These are phyloP conservation scores for Eupeodes luniger DNA, from an alignment of 2,888 invertebrate species.

Conservation along the genomic window DNA sequence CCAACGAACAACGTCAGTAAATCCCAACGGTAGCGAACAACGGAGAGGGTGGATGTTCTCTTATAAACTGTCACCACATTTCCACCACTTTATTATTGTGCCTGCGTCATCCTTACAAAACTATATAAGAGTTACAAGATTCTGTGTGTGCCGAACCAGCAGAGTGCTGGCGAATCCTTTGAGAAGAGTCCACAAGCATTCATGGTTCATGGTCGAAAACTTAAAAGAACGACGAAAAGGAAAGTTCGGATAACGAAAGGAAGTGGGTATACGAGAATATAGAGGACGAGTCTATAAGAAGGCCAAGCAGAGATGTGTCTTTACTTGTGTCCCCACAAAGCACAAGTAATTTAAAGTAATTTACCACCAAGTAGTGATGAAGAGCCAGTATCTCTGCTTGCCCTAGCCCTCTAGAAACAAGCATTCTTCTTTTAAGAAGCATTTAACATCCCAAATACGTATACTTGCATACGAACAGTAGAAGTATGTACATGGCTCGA, in stretches of 20 bases:
- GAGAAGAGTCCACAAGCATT: constrained; percentile 51
- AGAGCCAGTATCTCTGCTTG: constrained; percentile 35
- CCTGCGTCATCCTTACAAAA: constrained; percentile 31
- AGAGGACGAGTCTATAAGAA: too few relatives aligned
- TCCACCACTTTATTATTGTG: constrained; percentile 71
- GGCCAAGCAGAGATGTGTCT: constrained; percentile 12
- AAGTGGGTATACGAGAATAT: neutral
- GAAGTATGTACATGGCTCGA: neutral
- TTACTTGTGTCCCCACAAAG: constrained; percentile 47
- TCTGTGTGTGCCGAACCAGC: constrained; percentile 46
- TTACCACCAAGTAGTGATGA: constrained; percentile 75
- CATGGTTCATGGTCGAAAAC: constrained; percentile 64
- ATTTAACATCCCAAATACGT: constrained; percentile 59
- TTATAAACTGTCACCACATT: constrained; percentile 68
- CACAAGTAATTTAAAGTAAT: constrained; percentile 73
- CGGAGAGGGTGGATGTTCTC: constrained; percentile 44
- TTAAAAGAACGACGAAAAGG: neutral
- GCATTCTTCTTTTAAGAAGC: neutral
- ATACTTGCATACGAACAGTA: constrained; percentile 23
- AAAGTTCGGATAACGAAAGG: neutral
- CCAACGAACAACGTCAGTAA: neutral
- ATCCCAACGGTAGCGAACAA: constrained; percentile 4
- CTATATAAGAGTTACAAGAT: constrained; percentile 43
- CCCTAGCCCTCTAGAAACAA: constrained; percentile 36
- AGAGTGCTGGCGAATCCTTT: constrained; percentile 61